Evolutionary conservation across 1,140 invertebrate genomes (phyloP).

Genomic region (Saccostrea cuccullata): DNA sequence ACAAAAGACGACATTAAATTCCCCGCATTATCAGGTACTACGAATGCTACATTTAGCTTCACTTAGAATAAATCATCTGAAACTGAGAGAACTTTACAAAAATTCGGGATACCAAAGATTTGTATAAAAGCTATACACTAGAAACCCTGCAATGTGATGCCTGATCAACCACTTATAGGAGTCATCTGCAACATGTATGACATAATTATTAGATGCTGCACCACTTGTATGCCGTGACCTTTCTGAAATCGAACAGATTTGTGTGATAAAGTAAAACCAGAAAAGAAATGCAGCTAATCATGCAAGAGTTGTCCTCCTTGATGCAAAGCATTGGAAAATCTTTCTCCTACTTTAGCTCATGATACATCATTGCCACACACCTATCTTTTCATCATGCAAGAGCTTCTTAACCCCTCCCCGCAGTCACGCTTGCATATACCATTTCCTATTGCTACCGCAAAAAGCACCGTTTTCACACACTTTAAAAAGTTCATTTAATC

Average conservation of each 20-base stretch:
- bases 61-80: not conserved
- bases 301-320: slow-evolving; percentile 15
- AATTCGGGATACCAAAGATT: not conserved
- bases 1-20: slow-evolving; percentile 31
- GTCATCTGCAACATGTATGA: slow-evolving; percentile 19
- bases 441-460: no score
- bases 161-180: not conserved
- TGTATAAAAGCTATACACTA: not conserved
- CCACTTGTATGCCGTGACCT: not conserved
- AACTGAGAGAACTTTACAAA: not conserved
- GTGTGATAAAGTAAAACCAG: not conserved
- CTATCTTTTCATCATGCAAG: no score
- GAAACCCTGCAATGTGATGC: not conserved
- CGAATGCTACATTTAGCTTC: slow-evolving; percentile 29
- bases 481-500: no score
- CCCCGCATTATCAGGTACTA: slow-evolving; percentile 14
- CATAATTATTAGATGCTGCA: not conserved
- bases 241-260: not conserved
- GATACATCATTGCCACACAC: no score
- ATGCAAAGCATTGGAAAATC: not conserved
- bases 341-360: no score
- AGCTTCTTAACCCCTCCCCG: no score
- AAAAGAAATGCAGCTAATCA: not conserved
- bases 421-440: no score
- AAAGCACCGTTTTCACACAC: no score